Percentiles rank a stretch among this genome's conserved stretches.
Evolutionary conservation across 2,113 vertebrate species (phyloP).

Genomic region (Columba janthina): DNA sequence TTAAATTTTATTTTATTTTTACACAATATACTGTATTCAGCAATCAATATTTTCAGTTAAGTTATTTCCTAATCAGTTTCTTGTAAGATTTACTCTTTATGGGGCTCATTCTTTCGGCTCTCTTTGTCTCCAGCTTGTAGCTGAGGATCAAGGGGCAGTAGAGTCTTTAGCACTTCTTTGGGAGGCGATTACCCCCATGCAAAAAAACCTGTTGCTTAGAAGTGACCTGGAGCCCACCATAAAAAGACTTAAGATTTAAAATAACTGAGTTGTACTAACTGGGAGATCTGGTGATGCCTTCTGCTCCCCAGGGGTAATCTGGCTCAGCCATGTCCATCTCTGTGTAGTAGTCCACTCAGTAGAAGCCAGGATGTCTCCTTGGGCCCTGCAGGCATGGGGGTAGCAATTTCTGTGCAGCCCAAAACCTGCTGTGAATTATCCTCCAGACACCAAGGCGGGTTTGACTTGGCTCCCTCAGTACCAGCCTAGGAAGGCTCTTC

Average conservation of each 20-base stretch:
- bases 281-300: background rate
- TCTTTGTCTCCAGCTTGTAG: background rate
- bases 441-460: background rate
- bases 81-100: background rate
- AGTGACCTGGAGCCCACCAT: background rate
- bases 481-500: background rate
- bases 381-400: background rate
- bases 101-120: background rate
- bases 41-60: background rate
- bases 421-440: background rate
- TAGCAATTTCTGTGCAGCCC: background rate
- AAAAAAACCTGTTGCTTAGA: background rate
- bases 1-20: background rate
- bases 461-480: background rate
- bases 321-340: background rate
- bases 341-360: background rate
- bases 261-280: background rate
- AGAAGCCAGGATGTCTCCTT: background rate
- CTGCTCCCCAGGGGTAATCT: background rate
- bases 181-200: background rate
- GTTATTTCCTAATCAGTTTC: background rate
- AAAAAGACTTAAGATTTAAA: background rate
- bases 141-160: background rate
- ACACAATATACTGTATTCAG: background rate
- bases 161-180: background rate